Evolutionary conservation across 2,888 invertebrate species (phyloP), one percentile per base, ranked within the genome.

Genomic region (Emesis furor): DNA sequence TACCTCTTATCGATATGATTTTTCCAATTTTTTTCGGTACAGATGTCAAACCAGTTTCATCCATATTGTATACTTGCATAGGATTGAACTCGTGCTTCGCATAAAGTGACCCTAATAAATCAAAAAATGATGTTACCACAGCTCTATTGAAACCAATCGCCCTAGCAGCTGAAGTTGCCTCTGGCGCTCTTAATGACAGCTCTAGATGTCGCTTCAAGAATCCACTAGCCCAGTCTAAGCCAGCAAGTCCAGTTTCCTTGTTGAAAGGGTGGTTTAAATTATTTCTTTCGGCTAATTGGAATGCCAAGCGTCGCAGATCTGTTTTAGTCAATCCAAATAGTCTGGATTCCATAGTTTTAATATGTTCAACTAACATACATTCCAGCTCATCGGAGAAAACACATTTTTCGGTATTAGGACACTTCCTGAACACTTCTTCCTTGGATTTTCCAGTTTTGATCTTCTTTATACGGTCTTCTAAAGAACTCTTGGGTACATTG

Each of bases 81-180:
- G 82, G 73, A 32, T 74, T 62, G 55, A 82, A 80, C 55, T 24
- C 71, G 42, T 80, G 10, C 59, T 72, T 24, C 3, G 42, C n/a
- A 6, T 55, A 12, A 59, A 74, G 3, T 30, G 30, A 7, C 65
- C 69, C 65, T 75, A 78, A 73, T 37, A 76, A 76, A 39, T 67
- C 32, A 37, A 85, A 85, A 76, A 78, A 82, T 24, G 46, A 68
- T 74, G 46, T 14, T 17, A 82, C 82, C 51, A 73, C 72, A 30
- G 72, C 73, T 73, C 71, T 85, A 35, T 85, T 83, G 62, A 81
- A 85, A 68, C 74, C 79, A 69, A 55, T 74, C n/a, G 78, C 82
- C 75, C 82, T 80, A 32, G 84, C 83, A 73, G 79, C 80, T 62
- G 82, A 84, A 42, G 78, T 86, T 39, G 74, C 55, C 62, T 82